Conservation (phyloP, 2,113 vertebrate species). For the Mirounga angustirostris region DNA sequence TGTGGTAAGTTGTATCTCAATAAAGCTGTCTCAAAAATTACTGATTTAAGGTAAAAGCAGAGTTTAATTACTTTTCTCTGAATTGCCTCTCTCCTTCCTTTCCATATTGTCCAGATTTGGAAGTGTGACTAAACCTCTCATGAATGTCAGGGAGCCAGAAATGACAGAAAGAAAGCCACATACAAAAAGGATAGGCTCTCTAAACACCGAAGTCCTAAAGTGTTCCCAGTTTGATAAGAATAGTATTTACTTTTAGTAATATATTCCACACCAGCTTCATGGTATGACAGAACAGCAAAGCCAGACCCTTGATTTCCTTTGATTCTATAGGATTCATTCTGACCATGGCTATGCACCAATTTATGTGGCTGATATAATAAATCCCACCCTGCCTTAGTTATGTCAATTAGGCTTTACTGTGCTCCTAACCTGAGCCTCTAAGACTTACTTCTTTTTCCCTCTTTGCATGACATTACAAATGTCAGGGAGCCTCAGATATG, state of each 20-base stretch:
- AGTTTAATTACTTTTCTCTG: not conserved
- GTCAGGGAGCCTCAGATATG: not conserved
- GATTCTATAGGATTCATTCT: not conserved
- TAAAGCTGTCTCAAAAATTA: conserved; percentile 3
- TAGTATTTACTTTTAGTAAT: conserved; percentile 16
- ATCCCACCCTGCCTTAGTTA: not conserved
- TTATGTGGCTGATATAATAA: not conserved
- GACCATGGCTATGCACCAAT: not conserved
- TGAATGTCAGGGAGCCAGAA: not conserved
- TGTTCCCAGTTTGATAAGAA: conserved; percentile 12
- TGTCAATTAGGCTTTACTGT: not conserved
- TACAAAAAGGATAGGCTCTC: not conserved
- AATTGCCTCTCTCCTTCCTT: not conserved
- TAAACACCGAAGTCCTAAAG: not conserved
- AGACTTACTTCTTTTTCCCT: not conserved
- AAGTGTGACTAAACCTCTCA: not conserved
- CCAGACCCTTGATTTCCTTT: not conserved
- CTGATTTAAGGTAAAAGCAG: not conserved
- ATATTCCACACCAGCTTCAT: not conserved
- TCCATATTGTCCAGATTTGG: not conserved
- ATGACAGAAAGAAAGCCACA: not conserved
- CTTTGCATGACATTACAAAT: conserved; percentile 50
- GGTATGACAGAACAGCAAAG: not conserved
- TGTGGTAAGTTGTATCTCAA: not conserved
- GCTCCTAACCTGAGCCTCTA: not conserved